phyloP scores from a whole-genome alignment of 1,140 invertebrate species.

The Mesaphorura yosii region DNA sequence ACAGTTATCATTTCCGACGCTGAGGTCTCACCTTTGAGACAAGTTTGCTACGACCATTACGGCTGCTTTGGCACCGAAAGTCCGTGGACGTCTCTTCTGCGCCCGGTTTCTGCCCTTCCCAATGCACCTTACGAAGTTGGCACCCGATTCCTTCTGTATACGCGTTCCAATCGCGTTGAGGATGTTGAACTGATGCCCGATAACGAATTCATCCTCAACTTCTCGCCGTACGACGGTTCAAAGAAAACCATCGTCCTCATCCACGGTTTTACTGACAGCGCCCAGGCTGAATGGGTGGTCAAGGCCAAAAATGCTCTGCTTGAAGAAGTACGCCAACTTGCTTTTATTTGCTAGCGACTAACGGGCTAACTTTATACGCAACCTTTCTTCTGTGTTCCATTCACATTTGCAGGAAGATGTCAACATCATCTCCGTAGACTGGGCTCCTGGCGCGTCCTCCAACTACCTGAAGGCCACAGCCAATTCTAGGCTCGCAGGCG shows the following conservation, averaged over 20 bases:
- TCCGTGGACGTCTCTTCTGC: conserved; percentile 35
- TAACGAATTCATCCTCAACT: conserved; percentile 15
- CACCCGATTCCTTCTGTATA: conserved; percentile 24
- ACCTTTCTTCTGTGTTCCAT: conserved; percentile 8
- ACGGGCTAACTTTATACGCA: background rate
- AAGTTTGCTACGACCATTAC: conserved; percentile 36
- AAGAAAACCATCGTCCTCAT: conserved; percentile 18
- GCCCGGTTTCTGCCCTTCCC: conserved; percentile 18
- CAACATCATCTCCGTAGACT: conserved; percentile 35
- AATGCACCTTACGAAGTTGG: conserved; percentile 19
- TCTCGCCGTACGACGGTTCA: conserved; percentile 7
- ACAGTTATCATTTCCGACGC: too few species aligned
- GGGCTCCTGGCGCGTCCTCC: conserved; percentile 32
- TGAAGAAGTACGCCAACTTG: conserved; percentile 7
- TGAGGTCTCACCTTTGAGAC: too few species aligned
- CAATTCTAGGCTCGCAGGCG: conserved; percentile 34
- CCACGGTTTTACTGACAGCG: conserved; percentile 23
- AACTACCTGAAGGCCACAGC: conserved; percentile 34
- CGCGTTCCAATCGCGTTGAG: conserved; percentile 3
- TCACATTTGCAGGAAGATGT: conserved; percentile 30
- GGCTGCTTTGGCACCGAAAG: conserved; percentile 36
- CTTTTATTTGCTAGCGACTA: background rate
- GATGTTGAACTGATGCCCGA: conserved; percentile 15
- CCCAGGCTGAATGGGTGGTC: conserved; percentile 6
- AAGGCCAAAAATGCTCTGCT: conserved; percentile 17